Base-by-base conservation (phyloP, 1,140 invertebrate genomes). In the Tyrophagus putrescentiae region DNA sequence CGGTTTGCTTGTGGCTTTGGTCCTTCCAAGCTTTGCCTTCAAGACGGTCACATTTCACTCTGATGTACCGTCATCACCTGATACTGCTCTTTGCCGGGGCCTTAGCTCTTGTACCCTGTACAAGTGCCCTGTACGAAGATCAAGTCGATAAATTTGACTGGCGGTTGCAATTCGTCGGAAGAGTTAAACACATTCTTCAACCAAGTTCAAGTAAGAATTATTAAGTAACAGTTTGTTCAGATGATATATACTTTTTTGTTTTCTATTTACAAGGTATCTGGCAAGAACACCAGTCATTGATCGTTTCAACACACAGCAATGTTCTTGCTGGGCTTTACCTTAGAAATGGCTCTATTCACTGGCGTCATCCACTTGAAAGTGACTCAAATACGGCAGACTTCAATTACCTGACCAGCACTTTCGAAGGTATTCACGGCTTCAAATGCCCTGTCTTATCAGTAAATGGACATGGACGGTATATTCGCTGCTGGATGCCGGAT, bases 281-380 rank as follows among this genome's bases (percentile, higher is more conserved):
- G 57, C 57, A 63, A 63, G 34, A 33, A 21, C 60, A 59, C 45
- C 42, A 61, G 36, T 52, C 61, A 23, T 16, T 67, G 41, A 45
- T 65, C 66, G 79, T 92, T 11, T 84, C 82, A n/a, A 88, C 87
- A 0, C 81, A 88, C 66, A 82, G 87, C 72, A 89, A 92, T 78
- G 84, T 89, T 62, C 71, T 93, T 53, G 86, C 87, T 63, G 83
- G 84, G 57, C 69, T 94, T 48, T 83, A 84, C 74, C 76, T 83
- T 42, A 85, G 87, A 69, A 85, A 83, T 68, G 87, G 84, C 57
- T 79, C 85, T 67, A 79, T 89, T 65, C 70, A 84, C 65, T 91
- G 87, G 84, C 76, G 87, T 57, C 80, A 86, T 72, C 75, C 88
- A 29, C 75, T 89, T 42, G 85, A 89, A 69, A 39, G 41, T n/a